Evolutionary conservation across 2,113 vertebrate species (phyloP).

Genomic region (Nicator chloris): DNA sequence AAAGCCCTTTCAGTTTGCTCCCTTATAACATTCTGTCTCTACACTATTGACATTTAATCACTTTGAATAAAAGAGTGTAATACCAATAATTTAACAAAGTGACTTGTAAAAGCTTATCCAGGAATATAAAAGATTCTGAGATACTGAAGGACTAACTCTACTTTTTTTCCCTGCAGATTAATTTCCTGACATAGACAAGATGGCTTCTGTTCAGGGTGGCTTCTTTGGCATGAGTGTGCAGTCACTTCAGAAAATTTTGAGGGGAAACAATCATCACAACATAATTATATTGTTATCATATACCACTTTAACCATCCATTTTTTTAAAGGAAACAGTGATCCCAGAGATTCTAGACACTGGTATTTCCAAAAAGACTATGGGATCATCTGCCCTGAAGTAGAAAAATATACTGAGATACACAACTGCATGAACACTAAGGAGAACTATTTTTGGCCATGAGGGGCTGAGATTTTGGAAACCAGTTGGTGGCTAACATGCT

Average conservation of each 20-base stretch:
- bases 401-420: not conserved
- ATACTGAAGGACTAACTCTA: not conserved
- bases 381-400: rapidly evolving
- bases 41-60: not conserved
- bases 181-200: not conserved
- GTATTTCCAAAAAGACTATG: not conserved
- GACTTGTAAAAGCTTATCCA: not conserved
- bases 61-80: not conserved
- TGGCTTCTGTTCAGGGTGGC: not conserved
- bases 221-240: not conserved
- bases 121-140: not conserved
- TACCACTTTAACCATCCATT: not conserved
- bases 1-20: not conserved
- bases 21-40: not conserved
- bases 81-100: not conserved
- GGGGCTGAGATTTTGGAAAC: not conserved
- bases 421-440: not conserved
- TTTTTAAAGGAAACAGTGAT: not conserved
- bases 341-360: not conserved
- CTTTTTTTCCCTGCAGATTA: not conserved
- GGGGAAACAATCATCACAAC: not conserved
- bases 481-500: not conserved
- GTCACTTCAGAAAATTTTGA: not conserved
- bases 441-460: not conserved
- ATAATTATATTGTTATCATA: not conserved